phyloP scores from a whole-genome alignment of 2,113 vertebrate genomes.

The Notothenia rossii region DNA sequence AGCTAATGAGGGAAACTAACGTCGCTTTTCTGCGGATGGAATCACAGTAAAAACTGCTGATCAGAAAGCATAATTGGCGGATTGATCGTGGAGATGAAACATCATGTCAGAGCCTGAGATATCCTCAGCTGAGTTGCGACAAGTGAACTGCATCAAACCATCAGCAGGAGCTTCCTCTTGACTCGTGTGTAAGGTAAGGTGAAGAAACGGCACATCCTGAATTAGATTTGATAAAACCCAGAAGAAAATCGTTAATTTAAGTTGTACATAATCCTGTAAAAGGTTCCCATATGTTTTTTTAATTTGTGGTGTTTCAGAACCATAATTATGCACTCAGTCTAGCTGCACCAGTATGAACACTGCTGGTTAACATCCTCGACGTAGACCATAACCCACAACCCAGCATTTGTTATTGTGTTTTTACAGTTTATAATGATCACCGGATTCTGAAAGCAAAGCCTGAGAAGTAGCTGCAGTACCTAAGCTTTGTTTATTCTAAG shows the following conservation, averaged over 20 bases:
- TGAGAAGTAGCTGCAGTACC: background rate
- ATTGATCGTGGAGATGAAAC: constrained; percentile 43
- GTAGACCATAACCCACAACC: background rate
- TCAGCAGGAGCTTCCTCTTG: constrained; percentile 30
- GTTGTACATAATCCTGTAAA: background rate
- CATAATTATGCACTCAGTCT: constrained; percentile 18
- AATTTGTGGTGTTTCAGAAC: constrained; percentile 17
- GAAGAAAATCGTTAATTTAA: background rate
- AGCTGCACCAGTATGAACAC: background rate
- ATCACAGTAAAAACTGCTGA: background rate
- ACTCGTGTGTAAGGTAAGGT: constrained; percentile 55
- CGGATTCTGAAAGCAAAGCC: constrained; percentile 5
- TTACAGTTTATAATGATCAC: background rate
- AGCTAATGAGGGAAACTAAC: constrained; percentile 47
- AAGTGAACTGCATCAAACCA: constrained; percentile 49
- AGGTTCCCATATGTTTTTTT: background rate
- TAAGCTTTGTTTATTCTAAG: constrained; percentile 4
- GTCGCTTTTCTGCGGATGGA: background rate
- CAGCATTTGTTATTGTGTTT: background rate
- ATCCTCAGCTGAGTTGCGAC: constrained; percentile 53
- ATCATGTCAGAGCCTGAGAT: constrained; percentile 31
- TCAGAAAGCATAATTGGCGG: constrained; percentile 23
- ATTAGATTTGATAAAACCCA: background rate
- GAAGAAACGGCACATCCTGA: background rate
- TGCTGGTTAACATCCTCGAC: background rate